phyloP scores from a whole-genome alignment of 1,140 invertebrate genomes.

The Drosophila arizonae region DNA sequence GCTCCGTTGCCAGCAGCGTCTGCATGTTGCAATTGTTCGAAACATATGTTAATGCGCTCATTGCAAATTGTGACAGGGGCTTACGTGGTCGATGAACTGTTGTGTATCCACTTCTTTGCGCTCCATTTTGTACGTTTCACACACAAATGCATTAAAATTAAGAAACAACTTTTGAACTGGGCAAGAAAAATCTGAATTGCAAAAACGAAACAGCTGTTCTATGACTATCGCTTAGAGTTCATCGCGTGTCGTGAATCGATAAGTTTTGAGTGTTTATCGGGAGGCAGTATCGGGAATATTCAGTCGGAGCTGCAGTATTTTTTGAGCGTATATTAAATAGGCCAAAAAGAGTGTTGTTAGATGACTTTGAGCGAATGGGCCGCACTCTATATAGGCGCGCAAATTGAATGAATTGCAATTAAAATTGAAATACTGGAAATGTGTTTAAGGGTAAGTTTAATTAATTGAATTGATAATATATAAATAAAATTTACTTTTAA shows the following conservation, averaged over 20 bases:
- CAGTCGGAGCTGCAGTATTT: neutral
- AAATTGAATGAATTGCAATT: neutral
- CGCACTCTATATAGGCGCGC: conserved; percentile 20
- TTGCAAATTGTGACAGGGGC: neutral
- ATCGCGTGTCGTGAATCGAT: neutral
- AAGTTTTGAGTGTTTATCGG: neutral
- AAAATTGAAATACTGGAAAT: too few relatives aligned
- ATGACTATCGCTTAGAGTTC: conserved; percentile 7
- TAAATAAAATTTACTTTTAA: too few relatives aligned
- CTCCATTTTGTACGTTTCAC: conserved; percentile 59
- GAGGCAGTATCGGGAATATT: neutral
- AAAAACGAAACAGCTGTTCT: conserved; percentile 39
- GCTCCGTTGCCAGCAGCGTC: conserved; percentile 69
- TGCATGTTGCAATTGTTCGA: conserved; percentile 10
- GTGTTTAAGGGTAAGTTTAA: too few relatives aligned
- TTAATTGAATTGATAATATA: too few relatives aligned
- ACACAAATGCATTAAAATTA: conserved; percentile 53
- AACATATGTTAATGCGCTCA: neutral
- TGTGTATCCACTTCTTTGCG: conserved; percentile 73
- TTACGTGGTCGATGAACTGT: conserved; percentile 77
- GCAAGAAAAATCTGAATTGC: conserved; percentile 40
- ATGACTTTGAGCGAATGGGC: neutral
- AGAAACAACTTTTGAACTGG: conserved; percentile 33
- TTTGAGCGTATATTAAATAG: neutral
- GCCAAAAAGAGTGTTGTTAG: neutral